Evolutionary conservation across 2,113 vertebrate genomes (phyloP), one percentile per base, ranked within the genome.

Genomic region (Prunella himalayana): DNA sequence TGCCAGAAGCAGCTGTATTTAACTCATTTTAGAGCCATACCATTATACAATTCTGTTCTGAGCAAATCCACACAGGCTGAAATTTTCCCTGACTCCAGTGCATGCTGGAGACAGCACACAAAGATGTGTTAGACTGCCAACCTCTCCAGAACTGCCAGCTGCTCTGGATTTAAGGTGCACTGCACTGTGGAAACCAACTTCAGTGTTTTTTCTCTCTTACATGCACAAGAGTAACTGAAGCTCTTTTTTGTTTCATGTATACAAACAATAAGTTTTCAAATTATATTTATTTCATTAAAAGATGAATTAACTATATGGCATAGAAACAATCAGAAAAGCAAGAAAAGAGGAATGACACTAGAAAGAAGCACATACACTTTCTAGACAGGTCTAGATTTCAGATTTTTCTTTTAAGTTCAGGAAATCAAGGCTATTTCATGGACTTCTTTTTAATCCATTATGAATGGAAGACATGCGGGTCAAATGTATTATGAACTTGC

Each of bases 91-190:
- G 23, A 39, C 41, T 53, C 11, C 54, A 56, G 33, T 11, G 15
- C 33, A 13, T 0, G 1, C 19, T 75, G 60, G 35, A 81, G 19
- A 63, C 15, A 25, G 60, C 42, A 57, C 2, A 4, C 1, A 0
- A 85, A 71, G 70, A 37, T n/a, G 19, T 44, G 13, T 35, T 71
- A 21, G 65, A n/a, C 20, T 60, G 21, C 19, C 41, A 79, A 0
- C 24, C n/a, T 60, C 80, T 51, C 31, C 47, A 71, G 47, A 83
- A 23, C 27, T 64, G 53, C 11, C 20, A 59, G 66, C 28, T 65
- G 10, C 24, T 51, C 15, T 19, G 45, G n/a, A 53, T 72, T 76
- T 79, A 56, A 82, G 15, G 45, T 17, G 23, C 25, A 11, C 37
- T 42, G 31, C 59, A 37, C 11, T 28, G 20, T 28, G 10, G 50